Evolutionary conservation across 2,797 vertebrate species (phyloP), one percentile per base, ranked within the genome.

Genomic region (Gadopsis marmoratus): DNA sequence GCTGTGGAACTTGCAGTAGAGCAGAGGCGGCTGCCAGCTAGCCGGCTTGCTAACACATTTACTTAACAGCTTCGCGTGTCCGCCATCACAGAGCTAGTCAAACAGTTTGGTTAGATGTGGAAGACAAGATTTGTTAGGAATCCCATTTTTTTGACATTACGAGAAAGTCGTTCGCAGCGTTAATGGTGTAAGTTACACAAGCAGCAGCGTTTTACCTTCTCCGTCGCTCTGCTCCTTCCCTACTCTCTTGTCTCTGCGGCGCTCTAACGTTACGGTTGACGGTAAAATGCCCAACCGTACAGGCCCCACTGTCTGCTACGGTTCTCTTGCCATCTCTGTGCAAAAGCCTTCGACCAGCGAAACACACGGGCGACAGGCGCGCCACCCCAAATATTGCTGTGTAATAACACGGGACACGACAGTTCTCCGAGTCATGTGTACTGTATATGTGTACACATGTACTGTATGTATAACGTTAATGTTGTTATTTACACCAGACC

Each of bases 381-480:
- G 88, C 89, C 90, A 82, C 88, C 88, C 83, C 80, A 47, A 92
- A 91, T 84, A 83, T 33, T 85, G 87, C 87, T 87, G 89, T 86
- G 90, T 90, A 89, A 93, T 86, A 89, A 90, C 81, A 85, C 73
- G 39, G 68, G 59, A 64, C 72, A 35, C 48, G 13, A 71, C 41
- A 65, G 19, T 35, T 13, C 35, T 45, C 47, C 53, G 5, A 75
- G 35, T 64, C 65, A 66, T 39, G 11, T 39, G 11, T 39, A 39
- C 10, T 39, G 11, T 39, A 39, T 39, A 39, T 39, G 37, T 10
- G 11, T 50, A 4, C 37, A 48, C 4, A 51, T n/a, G 6, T 26
- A 1, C n/a, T n/a, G 6, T 26, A 2, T 29, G 4, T 29, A 8
- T 4, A n/a, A 31, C 59, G 19, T 21, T 61, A 26, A 23, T 69